These are phyloP conservation scores for Mesorhabditis spiculigera DNA, from an alignment of 2,888 invertebrate species.

Conservation along the genomic window DNA sequence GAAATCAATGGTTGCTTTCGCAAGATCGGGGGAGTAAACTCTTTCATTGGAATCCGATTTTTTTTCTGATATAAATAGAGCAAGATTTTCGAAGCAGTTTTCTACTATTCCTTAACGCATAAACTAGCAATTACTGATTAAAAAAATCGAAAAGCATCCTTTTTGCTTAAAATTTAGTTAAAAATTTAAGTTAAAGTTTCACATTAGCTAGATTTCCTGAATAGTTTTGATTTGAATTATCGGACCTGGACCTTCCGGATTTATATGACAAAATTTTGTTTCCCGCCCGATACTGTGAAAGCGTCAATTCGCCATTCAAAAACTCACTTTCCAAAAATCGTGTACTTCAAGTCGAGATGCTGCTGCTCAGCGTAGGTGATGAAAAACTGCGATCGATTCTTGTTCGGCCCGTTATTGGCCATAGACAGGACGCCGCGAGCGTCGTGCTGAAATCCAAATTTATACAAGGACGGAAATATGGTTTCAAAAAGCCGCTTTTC, in stretches of 20 bases:
- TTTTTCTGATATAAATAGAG: too few relatives aligned
- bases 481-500: not conserved
- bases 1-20: not conserved
- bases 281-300: not conserved
- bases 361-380: slow-evolving; percentile 89
- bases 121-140: not conserved
- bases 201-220: not conserved
- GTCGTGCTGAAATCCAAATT: slow-evolving; percentile 69
- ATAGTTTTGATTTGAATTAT: not conserved
- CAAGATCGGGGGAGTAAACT: not conserved
- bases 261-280: too few relatives aligned
- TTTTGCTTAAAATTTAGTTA: not conserved
- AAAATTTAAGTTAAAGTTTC: not conserved
- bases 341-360: slow-evolving; percentile 93
- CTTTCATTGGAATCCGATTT: too few relatives aligned
- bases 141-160: not conserved
- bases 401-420: slow-evolving; percentile 97
- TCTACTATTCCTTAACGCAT: not conserved
- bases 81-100: not conserved
- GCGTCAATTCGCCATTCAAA: not conserved
- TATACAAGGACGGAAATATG: not conserved
- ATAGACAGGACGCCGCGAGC: slow-evolving; percentile 85
- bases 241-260: too few relatives aligned
- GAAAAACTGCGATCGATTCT: slow-evolving; percentile 98
- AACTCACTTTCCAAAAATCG: slow-evolving; percentile 86